These are phyloP conservation scores for Marmota flaviventris DNA, from an alignment of 2,113 vertebrate species.

Conservation along the genomic window DNA sequence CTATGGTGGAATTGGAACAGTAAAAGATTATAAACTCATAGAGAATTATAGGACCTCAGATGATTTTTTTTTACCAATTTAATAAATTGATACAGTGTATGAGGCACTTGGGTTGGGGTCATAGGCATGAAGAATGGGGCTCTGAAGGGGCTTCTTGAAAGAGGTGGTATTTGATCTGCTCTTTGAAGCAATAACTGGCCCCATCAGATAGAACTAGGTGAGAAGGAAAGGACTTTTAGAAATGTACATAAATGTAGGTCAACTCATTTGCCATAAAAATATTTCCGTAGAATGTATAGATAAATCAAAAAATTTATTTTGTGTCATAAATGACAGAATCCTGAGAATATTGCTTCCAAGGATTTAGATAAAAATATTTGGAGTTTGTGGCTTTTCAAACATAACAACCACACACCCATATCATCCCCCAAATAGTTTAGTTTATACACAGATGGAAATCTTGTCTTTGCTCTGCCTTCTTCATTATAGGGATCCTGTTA, in stretches of 20 bases:
- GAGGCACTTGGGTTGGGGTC: background rate
- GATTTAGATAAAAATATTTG: background rate
- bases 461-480: background rate
- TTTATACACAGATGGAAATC: background rate
- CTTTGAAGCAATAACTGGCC: background rate
- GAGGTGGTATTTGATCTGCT: background rate
- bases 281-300: background rate
- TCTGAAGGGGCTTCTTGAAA: background rate
- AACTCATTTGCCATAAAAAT: background rate
- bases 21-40: conserved; percentile 7
- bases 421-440: background rate
- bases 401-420: background rate
- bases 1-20: background rate
- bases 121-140: background rate
- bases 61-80: background rate
- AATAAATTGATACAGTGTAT: background rate
- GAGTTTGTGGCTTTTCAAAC: background rate
- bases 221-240: background rate
- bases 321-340: background rate
- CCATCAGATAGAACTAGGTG: background rate
- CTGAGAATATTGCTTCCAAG: background rate
- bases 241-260: background rate
- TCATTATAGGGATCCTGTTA: background rate
- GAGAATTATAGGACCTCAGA: background rate
- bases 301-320: conserved; percentile 26